phyloP scores from a whole-genome alignment of 2,113 vertebrate genomes.

The Panurus biarmicus region DNA sequence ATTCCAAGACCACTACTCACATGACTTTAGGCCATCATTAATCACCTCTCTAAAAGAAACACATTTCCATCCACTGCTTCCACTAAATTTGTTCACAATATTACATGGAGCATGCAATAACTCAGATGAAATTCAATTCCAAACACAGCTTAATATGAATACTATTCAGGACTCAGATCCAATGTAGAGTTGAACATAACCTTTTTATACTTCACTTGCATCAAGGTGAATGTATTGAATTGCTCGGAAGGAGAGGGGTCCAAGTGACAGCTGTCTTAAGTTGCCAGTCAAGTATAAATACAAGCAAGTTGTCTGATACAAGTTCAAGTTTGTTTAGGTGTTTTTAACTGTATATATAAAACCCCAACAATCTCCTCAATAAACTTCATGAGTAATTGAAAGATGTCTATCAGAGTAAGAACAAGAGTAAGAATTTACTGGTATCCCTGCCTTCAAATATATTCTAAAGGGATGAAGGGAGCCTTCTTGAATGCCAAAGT shows the following conservation, averaged over 20 bases:
- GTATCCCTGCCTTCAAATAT: background rate
- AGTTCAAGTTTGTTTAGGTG: background rate
- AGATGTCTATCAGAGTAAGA: background rate
- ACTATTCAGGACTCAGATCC: background rate
- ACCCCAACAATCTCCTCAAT: background rate
- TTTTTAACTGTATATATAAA: background rate
- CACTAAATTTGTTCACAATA: background rate
- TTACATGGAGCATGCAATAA: background rate
- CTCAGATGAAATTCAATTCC: background rate
- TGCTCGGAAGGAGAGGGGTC: background rate
- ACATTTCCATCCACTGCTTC: background rate
- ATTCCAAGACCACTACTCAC: background rate
- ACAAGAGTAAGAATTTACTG: background rate
- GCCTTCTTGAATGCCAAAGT: background rate
- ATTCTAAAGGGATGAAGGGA: background rate
- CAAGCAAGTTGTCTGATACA: background rate
- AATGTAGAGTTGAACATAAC: background rate
- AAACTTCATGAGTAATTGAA: background rate
- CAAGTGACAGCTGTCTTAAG: background rate
- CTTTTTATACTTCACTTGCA: background rate
- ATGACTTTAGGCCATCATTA: background rate
- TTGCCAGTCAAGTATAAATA: background rate
- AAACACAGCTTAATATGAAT: background rate
- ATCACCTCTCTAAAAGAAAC: background rate
- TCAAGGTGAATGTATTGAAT: background rate